Base-by-base conservation (phyloP, 2,797 vertebrate species). In the Phyllotis vaccarum region DNA sequence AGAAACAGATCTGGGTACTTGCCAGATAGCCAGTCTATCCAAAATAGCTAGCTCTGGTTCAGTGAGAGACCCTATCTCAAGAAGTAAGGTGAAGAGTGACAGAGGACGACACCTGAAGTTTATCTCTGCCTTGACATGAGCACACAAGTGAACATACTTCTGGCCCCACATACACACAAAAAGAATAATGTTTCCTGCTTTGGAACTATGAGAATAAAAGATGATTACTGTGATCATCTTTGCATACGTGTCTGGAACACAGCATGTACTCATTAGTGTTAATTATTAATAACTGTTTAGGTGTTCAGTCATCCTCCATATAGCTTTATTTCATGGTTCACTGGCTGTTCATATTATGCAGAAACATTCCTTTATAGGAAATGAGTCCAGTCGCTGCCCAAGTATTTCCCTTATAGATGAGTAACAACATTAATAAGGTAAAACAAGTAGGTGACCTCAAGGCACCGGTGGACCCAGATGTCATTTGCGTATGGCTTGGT, bases 291-390 rank as follows among this genome's bases (percentile, higher is more conserved):
- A 54, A 34, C 60, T 74, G 22, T 34, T 43, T 37, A 34, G 31
- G 52, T 66, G 43, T 92, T 56, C 46, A 81, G 34, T 78, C 46
- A 21, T 40, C 37, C 1, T 60, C 37, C 80, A 46, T 40, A 56
- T 64, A 29, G 56, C 79, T 85, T 52, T 46, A 56, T 52, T 46
- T 88, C 49, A 19, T n/a, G 13, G 43, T 40, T 68, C 58, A 43
- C 95, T 86, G 64, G 27, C 21, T n/a, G 21, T 91, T 93, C 43
- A n/a, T 92, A 79, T 76, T 86, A 83, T 86, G 2, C 5, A 5
- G 62, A 66, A 56, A 54, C 14, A 72, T 87, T 86, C 17, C 62
- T 56, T 86, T 93, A 31, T 81, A 93, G 76, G n/a, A 86, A 92
- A 79, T 76, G 21, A 88, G 49, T 62, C 0, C 5, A 75, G 54